Base-by-base conservation (phyloP, 2,888 invertebrate species). In the Caenorhabditis sp. region DNA sequence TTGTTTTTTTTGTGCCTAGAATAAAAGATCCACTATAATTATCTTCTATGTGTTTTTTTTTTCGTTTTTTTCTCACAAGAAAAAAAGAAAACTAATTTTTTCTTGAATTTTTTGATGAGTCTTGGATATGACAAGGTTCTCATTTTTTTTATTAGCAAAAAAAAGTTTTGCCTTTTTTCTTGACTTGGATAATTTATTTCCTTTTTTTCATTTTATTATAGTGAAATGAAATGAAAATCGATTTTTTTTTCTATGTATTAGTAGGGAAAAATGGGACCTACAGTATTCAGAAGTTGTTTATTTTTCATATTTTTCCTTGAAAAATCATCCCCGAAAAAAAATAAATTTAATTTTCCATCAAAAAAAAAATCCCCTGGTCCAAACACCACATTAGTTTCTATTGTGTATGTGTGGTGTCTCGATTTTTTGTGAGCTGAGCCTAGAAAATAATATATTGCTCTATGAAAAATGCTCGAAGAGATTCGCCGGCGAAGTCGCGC, bases 11-110 rank as follows among this genome's bases (percentile, higher is more conserved):
- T 31, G 5, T 31, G 31, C 31, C 31, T 43, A 2, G 3, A 43
- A 43, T 7, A 14, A 43, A 43, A 14, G 59, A 70, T 63, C 62
- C 60, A 56, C 50, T 64, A 23, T 58, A 53, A 53, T 23, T 58
- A 21, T 36, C 59, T 62, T 43, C 31, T 31, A 31, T 10, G 31
- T n/a, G n/a, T 31, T 31, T 31, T 53, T 54, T 56, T 65, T 58
- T 57, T 60, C 58, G 64, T 59, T 67, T 67, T 63, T 63, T 57
- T 31, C 1, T 36, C 23, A 23, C 17, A 59, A 59, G 8, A 23
- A 59, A 59, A 36, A 21, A 21, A 8, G 3, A 38, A 36, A 36
- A 59, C 4, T 10, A 38, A 20, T 20, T 36, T 21, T 21, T 20
- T 59, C 26, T 38, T 36, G 4, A 10, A 21, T 59, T 59, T 59